Evolutionary conservation across 2,888 invertebrate genomes (phyloP).

Genomic region (Drosophila subsilvestris): DNA sequence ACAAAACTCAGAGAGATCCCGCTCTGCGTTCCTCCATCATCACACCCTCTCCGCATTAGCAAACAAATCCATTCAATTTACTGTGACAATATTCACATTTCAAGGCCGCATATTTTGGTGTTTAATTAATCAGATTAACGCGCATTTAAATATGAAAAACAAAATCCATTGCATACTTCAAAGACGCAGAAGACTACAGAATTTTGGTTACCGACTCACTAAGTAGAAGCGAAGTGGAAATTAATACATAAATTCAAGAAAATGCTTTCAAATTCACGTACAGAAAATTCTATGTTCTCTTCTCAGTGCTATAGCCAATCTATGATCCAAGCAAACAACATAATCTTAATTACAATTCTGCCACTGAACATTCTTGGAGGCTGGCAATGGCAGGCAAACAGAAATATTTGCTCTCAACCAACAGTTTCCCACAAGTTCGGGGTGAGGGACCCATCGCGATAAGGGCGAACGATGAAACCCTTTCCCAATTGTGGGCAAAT

Average conservation of each 20-base stretch:
- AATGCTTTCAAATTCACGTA: neutral
- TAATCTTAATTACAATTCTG: slow-evolving; percentile 18
- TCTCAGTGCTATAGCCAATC: neutral
- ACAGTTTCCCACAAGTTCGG: slow-evolving; percentile 29
- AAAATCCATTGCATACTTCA: no score
- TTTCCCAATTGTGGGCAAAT: slow-evolving; percentile 47
- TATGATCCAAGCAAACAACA: neutral
- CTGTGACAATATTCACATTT: no score
- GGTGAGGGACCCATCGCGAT: slow-evolving; percentile 5
- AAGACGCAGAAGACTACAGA: no score
- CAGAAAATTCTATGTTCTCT: neutral
- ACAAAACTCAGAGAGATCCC: no score
- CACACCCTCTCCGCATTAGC: no score
- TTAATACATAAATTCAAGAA: neutral
- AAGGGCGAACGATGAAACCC: slow-evolving; percentile 39
- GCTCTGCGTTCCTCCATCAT: no score
- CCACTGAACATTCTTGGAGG: slow-evolving; percentile 2
- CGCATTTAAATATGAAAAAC: no score
- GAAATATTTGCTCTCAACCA: neutral
- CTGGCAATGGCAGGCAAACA: neutral
- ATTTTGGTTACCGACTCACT: no score
- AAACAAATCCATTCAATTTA: no score
- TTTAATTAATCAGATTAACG: no score
- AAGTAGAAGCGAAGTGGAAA: no score
- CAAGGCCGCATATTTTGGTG: no score